Evolutionary conservation across 1,140 invertebrate species (phyloP).

Genomic region (Dreissena rostriformis): DNA sequence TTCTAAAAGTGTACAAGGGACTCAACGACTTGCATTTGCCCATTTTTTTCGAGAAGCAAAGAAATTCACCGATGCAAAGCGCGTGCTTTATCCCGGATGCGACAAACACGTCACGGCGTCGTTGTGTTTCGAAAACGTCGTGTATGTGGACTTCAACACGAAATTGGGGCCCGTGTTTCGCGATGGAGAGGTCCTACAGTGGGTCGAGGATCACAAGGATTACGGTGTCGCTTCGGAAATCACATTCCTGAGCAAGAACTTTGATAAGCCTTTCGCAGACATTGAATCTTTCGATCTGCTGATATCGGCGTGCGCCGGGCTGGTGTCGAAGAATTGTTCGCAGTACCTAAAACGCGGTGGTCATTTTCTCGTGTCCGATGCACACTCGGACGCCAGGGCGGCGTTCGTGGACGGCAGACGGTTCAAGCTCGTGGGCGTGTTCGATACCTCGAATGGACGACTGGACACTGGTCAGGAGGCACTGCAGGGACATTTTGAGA

Average conservation of each 20-base stretch:
- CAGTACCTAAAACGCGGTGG: conserved; percentile 42
- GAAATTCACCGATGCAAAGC: neutral
- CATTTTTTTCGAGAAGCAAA: conserved; percentile 12
- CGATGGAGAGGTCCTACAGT: conserved; percentile 16
- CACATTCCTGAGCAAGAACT: conserved; percentile 41
- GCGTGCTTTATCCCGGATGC: conserved; percentile 39
- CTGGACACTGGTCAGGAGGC: neutral
- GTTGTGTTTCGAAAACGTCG: conserved; percentile 12
- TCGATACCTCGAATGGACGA: neutral
- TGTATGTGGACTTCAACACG: conserved; percentile 39
- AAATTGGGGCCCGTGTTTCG: conserved; percentile 28
- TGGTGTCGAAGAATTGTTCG: conserved; percentile 18
- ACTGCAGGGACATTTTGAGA: conserved; percentile 22
- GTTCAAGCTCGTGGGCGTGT: conserved; percentile 5
- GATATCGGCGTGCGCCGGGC: conserved; percentile 42
- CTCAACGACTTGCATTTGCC: conserved; percentile 37
- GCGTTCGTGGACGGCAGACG: conserved; percentile 12
- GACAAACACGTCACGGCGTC: conserved; percentile 45
- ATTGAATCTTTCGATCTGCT: conserved; percentile 27
- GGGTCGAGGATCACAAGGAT: conserved; percentile 27
- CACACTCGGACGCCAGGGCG: conserved; percentile 30
- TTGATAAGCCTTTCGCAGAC: conserved; percentile 15
- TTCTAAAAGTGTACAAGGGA: conserved; percentile 39
- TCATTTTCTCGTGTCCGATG: conserved; percentile 35
- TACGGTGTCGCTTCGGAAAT: conserved; percentile 8